Evolutionary conservation across 2,113 vertebrate genomes (phyloP), one percentile per base, ranked within the genome.

Genomic region (Pygoscelis adeliae): DNA sequence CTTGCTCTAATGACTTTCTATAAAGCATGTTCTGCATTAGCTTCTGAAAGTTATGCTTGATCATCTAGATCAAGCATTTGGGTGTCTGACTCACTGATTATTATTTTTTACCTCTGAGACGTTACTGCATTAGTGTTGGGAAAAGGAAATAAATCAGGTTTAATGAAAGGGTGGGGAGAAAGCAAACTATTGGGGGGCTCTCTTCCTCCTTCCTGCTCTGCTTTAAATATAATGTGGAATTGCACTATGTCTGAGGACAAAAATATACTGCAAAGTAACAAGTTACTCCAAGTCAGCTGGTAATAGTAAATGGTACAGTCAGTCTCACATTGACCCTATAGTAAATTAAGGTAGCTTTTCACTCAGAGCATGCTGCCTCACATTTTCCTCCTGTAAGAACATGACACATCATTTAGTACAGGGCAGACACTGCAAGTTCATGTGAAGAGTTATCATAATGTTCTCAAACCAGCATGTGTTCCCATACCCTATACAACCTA

Each of bases 391-490:
- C 52, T 46, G 27, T 23, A 76, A 78, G 77, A 26, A n/a, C 14
- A 26, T 0, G 22, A 81, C 11, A 52, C 8, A 34, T 12, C 27
- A 46, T 29, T 53, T 18, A 40, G 46, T 36, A 34, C 29, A 47
- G 44, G 23, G 32, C 56, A 90, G 73, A 85, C 34, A n/a, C n/a
- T 59, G 27, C 20, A 42, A 50, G n/a, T 13, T 71, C 22, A 79
- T 23, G 47, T 0, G 0, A 42, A 44, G 71, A 30, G 40, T 59
- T 76, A 42, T 9, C 5, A 46, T 6, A 22, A 34, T 1, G 14
- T 36, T 66, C 23, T 44, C 81, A 78, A 79, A 61, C 5, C 38
- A 83, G 44, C 2, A 13, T 5, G 10, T 16, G 19, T 36, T 92
- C 58, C 70, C 30, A 29, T 10, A 65, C 11, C 18, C 15, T 70